A percentile compares a stretch with the other conserved stretches of the same genome.
Evolutionary conservation across 2,888 invertebrate species (phyloP).

Genomic region (Alloscopus bannaensis): DNA sequence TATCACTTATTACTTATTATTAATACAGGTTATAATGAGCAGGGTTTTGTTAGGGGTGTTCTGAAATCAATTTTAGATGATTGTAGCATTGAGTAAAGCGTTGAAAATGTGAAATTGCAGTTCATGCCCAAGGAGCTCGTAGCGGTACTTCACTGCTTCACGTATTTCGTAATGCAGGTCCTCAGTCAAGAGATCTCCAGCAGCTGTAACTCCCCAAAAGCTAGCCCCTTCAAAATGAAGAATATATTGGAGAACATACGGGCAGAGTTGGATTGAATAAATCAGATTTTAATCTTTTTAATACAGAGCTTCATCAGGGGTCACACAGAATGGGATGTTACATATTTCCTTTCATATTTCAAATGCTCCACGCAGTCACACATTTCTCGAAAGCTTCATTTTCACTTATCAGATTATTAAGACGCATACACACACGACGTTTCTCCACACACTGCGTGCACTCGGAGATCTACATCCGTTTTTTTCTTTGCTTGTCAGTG

Average conservation of each 20-base stretch:
- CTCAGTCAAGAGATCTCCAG: slow-evolving; percentile 22
- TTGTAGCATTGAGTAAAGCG: too few relatives aligned
- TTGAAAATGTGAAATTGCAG: too few relatives aligned
- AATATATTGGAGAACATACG: neutral
- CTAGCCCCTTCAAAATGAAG: neutral
- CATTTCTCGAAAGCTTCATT: neutral
- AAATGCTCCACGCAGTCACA: neutral
- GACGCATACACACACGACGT: slow-evolving; percentile 31
- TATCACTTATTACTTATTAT: too few relatives aligned
- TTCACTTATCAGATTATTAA: slow-evolving; percentile 46
- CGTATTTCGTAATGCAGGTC: too few relatives aligned
- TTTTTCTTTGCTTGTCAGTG: slow-evolving; percentile 43
- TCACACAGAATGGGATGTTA: slow-evolving; percentile 32
- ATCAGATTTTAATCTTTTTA: slow-evolving; percentile 50
- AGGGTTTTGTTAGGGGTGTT: too few relatives aligned
- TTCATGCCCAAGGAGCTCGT: too few relatives aligned
- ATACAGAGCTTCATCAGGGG: slow-evolving; percentile 52
- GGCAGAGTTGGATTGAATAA: slow-evolving; percentile 25
- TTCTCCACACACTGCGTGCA: neutral
- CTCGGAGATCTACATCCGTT: slow-evolving; percentile 22
- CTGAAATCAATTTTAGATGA: slow-evolving; percentile 1
- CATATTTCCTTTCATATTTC: neutral
- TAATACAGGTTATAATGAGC: too few relatives aligned
- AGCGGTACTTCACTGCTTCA: too few relatives aligned
- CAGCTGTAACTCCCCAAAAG: slow-evolving; percentile 15